Base-by-base conservation (phyloP, 92 coral and sea anemone species). In the Micromussa lordhowensis region DNA sequence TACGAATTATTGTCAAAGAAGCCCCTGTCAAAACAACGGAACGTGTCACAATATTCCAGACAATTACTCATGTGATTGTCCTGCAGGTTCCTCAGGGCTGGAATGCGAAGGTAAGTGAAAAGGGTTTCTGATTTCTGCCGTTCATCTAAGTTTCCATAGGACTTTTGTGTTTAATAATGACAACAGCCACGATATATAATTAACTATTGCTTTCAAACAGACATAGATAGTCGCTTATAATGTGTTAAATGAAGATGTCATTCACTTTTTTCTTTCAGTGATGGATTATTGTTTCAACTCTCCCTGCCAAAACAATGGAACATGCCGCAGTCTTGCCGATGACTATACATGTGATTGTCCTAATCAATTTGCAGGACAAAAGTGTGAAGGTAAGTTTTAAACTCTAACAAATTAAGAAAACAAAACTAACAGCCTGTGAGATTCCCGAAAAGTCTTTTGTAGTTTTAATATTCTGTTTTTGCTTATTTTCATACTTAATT, bases 221-320 rank as follows among this genome's bases (percentile, higher is more conserved):
- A 15, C 10, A 17, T 4, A 16, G 3, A 19, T 55, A 1, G 18
- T 15, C 61, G 22, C 54, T 49, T 4, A 49, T 4, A 4, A 11
- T 49, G 11, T 49, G 11, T 49, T 11, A 49, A 4, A 49, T 49
- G 4, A 49, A 49, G 4, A n/a, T 49, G 5, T 49, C 1, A 55
- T 16, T 16, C 11, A 15, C 61, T 55, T 57, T 10, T 44, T 24
- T 24, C 68, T 22, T 61, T 8, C n/a, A 80, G 84, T 24, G 26
- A 66, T 31, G 51, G 48, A 81, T 17, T 53, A 55, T 35, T 81
- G 85, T 40, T 28, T 32, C 7, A 3, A 9, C 8, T 11, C n/a
- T 28, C 74, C 85, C 15, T 81, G 85, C 53, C 70, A 58, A 31
- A 58, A 81, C 30, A 68, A 68, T 81, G 85, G 70, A 30, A 61